These are phyloP conservation scores for Cyprinodon tularosa DNA, from an alignment of 2,113 vertebrate genomes.

Conservation along the genomic window DNA sequence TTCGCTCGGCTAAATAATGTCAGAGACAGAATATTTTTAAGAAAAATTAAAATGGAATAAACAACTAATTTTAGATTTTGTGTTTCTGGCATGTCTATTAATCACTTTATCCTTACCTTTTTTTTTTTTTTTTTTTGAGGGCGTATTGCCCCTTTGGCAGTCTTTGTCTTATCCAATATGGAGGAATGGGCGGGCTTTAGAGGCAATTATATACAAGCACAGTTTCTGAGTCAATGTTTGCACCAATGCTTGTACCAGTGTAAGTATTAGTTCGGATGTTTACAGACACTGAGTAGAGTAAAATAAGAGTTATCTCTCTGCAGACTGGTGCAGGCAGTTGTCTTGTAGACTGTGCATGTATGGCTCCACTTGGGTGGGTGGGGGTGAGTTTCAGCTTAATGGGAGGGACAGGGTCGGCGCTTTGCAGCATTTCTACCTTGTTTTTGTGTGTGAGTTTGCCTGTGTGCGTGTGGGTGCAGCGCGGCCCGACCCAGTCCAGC, in stretches of 20 bases:
- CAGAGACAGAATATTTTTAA: conserved; percentile 74
- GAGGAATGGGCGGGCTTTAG: conserved; percentile 43
- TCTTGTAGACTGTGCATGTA: conserved; percentile 37
- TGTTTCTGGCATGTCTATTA: conserved; percentile 79
- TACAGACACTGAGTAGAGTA: not conserved
- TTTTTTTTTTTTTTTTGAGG: conserved; percentile 36
- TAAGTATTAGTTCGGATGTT: not conserved
- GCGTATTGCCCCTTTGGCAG: conserved; percentile 13
- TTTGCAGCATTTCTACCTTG: conserved; percentile 66
- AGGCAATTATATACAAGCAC: conserved; percentile 29
- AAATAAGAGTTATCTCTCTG: not conserved
- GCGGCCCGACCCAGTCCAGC: conserved; percentile 74
- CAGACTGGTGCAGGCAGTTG: conserved; percentile 12
- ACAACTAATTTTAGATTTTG: conserved; percentile 72
- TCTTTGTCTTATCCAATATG: conserved; percentile 29
- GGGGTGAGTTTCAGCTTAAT: conserved; percentile 46
- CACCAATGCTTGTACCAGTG: not conserved
- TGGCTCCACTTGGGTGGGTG: conserved; percentile 19
- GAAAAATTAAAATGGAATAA: conserved; percentile 69
- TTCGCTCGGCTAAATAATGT: conserved; percentile 77
- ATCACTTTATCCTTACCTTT: conserved; percentile 78
- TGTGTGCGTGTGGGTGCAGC: conserved; percentile 55
- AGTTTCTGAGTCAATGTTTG: conserved; percentile 36
- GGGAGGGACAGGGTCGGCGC: conserved; percentile 56
- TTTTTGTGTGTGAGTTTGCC: conserved; percentile 45